These are phyloP conservation scores for Cuculus canorus DNA, from an alignment of 2,797 vertebrate species.

Conservation along the genomic window DNA sequence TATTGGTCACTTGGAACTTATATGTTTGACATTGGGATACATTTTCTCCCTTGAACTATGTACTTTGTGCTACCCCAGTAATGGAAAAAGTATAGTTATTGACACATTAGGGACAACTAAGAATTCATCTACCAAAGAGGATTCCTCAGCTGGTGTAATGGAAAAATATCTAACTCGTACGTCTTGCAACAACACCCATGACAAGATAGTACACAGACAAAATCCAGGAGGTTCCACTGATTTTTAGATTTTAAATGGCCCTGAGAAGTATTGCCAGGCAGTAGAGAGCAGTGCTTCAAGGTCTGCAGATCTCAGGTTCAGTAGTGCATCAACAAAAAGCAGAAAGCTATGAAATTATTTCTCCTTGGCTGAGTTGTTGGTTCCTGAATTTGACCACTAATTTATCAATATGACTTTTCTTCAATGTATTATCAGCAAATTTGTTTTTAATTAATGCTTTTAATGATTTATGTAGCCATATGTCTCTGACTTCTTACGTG, in stretches of 20 bases:
- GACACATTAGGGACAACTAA: neutral
- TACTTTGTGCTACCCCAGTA: neutral
- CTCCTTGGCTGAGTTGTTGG: neutral
- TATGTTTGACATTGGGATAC: neutral
- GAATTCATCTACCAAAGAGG: neutral
- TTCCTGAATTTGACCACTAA: neutral
- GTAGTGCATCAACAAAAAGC: neutral
- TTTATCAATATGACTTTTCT: neutral
- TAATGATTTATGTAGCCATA: neutral
- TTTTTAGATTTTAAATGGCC: neutral
- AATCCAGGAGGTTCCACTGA: neutral
- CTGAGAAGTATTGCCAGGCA: neutral
- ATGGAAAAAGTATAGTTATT: neutral
- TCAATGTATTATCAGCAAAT: neutral
- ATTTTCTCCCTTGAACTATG: neutral
- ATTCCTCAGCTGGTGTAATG: neutral
- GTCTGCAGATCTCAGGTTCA: neutral
- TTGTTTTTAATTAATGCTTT: neutral
- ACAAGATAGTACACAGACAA: neutral
- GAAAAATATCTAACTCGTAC: neutral
- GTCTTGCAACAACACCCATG: rapidly evolving
- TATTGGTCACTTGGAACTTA: neutral
- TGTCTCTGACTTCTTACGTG: neutral
- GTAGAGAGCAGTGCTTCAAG: neutral
- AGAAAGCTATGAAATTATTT: neutral